Base-by-base conservation (phyloP, 1,140 invertebrate species). In the Forficula auricularia region DNA sequence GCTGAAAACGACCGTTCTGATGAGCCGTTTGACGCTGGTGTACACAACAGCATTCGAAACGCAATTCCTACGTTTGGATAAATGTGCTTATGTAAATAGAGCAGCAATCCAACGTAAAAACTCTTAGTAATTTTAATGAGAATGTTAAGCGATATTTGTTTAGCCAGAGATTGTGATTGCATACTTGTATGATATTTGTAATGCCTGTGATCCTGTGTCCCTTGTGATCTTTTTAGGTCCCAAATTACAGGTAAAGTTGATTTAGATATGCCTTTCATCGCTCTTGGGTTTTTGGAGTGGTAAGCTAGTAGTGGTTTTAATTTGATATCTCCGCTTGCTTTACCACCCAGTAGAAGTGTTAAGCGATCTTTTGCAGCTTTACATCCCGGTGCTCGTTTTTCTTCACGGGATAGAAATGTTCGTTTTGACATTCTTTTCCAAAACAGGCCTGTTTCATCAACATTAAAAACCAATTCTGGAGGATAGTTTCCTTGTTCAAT, bases 231-330 rank as follows among this genome's bases (percentile, higher is more conserved):
- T 53, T 52, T 65, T 62, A 19, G 56, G 53, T 40, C 48, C 57
- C 56, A 66, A 38, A 53, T 49, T 46, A 66, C 62, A 38, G 58
- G 60, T 27, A 65, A 52, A 22, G 49, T 37, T 47, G 44, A 40
- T 47, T 59, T 56, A 46, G 50, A 38, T 41, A 54, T 48, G 41
- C 53, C 52, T 53, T 65, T 65, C 38, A 67, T 50, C 3, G 56
- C 51, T 49, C 56, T 49, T 42, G 58, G 61, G 51, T 58, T 61
- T 52, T 58, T 47, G 27, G 53, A 57, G 42, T 53, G 50, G 53
- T 66, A 58, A 34, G 67, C 54, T 19, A 65, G 44, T 37, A 67
- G 43, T 34, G 59, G 59, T 52, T 67, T 65, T 19, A 64, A 42
- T 34, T 34, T 34, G 32, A 13, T 34, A 3, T 13, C n/a, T n/a